phyloP scores from a whole-genome alignment of 1,140 invertebrate species.

The Drosophila tsacasi region DNA sequence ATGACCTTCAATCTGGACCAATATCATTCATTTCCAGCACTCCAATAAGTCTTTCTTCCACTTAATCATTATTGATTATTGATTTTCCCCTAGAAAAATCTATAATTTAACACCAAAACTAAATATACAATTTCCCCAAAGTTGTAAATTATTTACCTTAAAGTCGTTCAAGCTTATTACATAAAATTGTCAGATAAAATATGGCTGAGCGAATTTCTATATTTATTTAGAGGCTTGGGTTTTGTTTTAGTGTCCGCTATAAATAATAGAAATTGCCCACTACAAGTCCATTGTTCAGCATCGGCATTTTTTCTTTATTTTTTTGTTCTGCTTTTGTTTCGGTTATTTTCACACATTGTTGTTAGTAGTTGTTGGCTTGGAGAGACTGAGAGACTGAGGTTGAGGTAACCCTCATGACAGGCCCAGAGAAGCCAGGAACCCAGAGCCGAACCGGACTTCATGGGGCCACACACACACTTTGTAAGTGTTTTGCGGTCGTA shows the following conservation, averaged over 20 bases:
- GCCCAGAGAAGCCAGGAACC: not conserved
- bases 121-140: not conserved
- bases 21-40: too few relatives aligned
- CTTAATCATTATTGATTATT: too few relatives aligned
- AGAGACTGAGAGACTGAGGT: not conserved
- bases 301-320: conserved; percentile 2
- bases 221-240: conserved; percentile 18
- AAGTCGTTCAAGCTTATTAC: not conserved
- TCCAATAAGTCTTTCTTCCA: not conserved
- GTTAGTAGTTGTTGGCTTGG: conserved; percentile 16
- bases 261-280: conserved; percentile 51
- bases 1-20: too few relatives aligned
- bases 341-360: conserved; percentile 55
- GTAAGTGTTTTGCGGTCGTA: conserved; percentile 75
- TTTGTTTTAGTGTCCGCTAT: conserved; percentile 38
- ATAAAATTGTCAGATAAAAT: conserved; percentile 6
- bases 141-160: conserved; percentile 1
- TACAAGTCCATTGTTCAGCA: conserved; percentile 34
- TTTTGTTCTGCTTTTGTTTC: not conserved
- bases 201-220: conserved; percentile 26
- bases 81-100: not conserved
- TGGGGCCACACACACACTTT: conserved; percentile 59
- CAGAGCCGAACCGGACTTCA: conserved; percentile 25
- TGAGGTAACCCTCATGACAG: conserved; percentile 17
- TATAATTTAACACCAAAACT: not conserved